phyloP scores from a whole-genome alignment of 2,797 vertebrate species.

The Rhadinocentrus ornatus region DNA sequence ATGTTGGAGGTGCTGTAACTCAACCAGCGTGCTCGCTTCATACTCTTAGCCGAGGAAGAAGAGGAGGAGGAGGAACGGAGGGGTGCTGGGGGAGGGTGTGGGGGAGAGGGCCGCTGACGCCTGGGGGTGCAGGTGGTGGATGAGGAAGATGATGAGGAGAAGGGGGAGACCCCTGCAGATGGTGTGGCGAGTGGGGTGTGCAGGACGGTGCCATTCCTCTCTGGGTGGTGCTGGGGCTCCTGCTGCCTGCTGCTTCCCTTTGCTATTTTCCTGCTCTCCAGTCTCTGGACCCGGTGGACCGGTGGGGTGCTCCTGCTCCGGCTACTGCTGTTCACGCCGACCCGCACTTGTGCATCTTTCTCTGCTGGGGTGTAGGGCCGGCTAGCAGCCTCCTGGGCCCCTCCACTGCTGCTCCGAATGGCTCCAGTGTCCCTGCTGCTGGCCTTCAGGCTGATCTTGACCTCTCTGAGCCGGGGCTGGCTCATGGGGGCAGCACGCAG shows the following conservation, averaged over 20 bases:
- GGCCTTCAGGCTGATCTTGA: conserved; percentile 83
- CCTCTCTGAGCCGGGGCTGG: conserved; percentile 81
- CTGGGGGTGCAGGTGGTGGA: conserved; percentile 74
- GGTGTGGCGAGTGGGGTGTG: conserved; percentile 56
- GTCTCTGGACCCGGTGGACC: conserved; percentile 68
- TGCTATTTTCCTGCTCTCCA: conserved; percentile 57
- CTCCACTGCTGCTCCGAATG: conserved; percentile 51
- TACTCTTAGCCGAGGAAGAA: conserved; percentile 75
- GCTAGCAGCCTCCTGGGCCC: conserved; percentile 53
- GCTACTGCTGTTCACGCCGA: conserved; percentile 63
- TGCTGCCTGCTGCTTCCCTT: conserved; percentile 50
- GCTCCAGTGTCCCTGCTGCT: conserved; percentile 67
- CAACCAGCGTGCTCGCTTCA: conserved; percentile 83
- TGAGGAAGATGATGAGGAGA: conserved; percentile 74
- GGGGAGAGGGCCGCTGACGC: conserved; percentile 68
- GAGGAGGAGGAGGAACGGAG: conserved; percentile 66
- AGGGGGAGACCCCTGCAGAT: conserved; percentile 46
- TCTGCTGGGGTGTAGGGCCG: conserved; percentile 54
- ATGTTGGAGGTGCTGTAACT: conserved; percentile 86
- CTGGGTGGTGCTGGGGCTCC: conserved; percentile 64
- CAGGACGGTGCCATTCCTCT: conserved; percentile 78
- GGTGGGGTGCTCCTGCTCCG: conserved; percentile 84
- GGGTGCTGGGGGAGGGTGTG: conserved; percentile 38
- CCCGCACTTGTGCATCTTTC: conserved; percentile 67
- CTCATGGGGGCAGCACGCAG: conserved; percentile 76